These are phyloP conservation scores for Silurus meridionalis DNA, from an alignment of 2,113 vertebrate species.

Conservation along the genomic window DNA sequence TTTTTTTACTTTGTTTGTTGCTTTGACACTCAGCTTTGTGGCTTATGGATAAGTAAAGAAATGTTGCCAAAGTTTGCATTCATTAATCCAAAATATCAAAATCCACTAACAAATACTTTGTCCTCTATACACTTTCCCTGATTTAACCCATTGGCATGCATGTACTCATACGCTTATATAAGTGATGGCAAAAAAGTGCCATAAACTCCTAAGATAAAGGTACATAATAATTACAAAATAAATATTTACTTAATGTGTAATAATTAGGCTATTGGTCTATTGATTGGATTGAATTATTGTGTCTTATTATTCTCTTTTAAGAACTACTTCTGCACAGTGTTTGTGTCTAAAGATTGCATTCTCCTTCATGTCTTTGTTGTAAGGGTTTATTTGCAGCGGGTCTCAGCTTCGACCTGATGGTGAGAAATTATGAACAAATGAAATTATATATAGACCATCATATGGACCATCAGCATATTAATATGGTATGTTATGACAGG, in stretches of 20 bases:
- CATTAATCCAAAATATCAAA: constrained; percentile 58
- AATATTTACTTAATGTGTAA: background rate
- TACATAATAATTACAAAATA: background rate
- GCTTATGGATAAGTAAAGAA: constrained; percentile 53
- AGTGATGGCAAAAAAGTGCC: background rate
- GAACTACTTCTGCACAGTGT: background rate
- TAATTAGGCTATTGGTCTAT: background rate
- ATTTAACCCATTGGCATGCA: background rate
- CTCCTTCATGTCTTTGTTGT: background rate
- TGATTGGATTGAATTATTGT: background rate
- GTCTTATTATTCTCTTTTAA: background rate
- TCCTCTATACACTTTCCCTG: constrained; percentile 28
- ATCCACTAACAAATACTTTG: constrained; percentile 1
- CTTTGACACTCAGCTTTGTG: constrained; percentile 34
- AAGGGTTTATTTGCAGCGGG: background rate
- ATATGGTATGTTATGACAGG: constrained; percentile 9
- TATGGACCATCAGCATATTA: constrained; percentile 20
- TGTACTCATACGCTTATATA: background rate
- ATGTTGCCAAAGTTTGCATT: constrained; percentile 57
- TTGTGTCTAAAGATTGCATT: background rate
- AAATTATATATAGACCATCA: constrained; percentile 20
- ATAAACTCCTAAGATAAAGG: background rate
- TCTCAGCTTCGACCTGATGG: background rate
- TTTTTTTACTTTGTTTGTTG: constrained; percentile 46
- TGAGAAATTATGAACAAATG: background rate